A percentile compares a stretch with the other conserved stretches of the same genome.
phyloP scores from a whole-genome alignment of 1,140 invertebrate genomes.

The Belonocnema kinseyi region DNA sequence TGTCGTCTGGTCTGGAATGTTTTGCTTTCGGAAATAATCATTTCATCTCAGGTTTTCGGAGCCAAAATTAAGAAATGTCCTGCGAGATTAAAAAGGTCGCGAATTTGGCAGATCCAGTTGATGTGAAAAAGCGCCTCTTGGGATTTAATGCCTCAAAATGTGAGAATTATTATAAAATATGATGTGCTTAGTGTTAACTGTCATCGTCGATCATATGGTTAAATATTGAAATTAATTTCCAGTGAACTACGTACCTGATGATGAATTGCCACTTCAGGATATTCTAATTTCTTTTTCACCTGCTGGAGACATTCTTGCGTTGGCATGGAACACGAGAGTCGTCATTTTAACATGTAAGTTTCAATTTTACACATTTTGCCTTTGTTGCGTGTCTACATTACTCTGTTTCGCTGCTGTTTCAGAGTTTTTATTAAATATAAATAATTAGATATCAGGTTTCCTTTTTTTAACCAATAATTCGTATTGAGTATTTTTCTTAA shows the following conservation, averaged over 20 bases:
- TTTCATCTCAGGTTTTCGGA: background rate
- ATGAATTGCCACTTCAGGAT: constrained; percentile 70
- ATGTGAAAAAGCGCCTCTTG: constrained; percentile 68
- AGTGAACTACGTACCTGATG: constrained; percentile 61
- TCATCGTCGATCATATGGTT: background rate
- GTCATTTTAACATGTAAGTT: constrained; percentile 71
- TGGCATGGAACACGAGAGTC: constrained; percentile 68
- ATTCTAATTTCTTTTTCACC: constrained; percentile 67
- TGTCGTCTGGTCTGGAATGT: constrained; percentile 1
- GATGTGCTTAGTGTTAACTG: constrained; percentile 55
- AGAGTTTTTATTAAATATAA: background rate
- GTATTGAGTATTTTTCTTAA: too few species aligned
- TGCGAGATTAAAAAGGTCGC: constrained; percentile 84
- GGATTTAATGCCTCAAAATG: constrained; percentile 51
- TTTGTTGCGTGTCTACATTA: background rate
- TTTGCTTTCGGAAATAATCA: constrained; percentile 1
- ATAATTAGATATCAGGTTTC: background rate
- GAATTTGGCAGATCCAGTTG: constrained; percentile 79
- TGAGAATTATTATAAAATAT: constrained; percentile 54
- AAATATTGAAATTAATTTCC: constrained; percentile 73
- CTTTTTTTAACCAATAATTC: background rate
- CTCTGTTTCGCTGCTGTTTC: background rate
- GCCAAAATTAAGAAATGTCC: constrained; percentile 73
- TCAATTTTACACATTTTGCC: background rate
- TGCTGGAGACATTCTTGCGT: constrained; percentile 65